A percentile compares a stretch with the other conserved stretches of the same genome.
phyloP scores from a whole-genome alignment of 2,888 invertebrate species.

The Galeruca laticollis region DNA sequence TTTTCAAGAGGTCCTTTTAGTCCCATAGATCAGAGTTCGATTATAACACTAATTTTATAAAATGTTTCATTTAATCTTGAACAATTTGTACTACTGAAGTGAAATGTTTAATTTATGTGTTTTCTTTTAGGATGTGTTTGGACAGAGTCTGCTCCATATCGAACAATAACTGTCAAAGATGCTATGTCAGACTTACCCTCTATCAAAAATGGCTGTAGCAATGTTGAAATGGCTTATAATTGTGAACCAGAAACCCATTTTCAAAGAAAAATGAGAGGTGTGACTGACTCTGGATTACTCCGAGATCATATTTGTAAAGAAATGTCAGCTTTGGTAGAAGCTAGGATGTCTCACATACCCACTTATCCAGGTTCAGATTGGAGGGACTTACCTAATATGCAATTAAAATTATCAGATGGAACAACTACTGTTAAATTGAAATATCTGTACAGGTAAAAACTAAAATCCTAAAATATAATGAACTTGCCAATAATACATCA shows the following conservation, averaged over 20 bases:
- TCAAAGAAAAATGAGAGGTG: slow-evolving; percentile 77
- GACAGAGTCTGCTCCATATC: slow-evolving; percentile 79
- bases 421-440: slow-evolving; percentile 72
- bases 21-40: no score
- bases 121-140: slow-evolving; percentile 68
- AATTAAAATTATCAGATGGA: slow-evolving; percentile 78
- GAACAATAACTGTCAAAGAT: slow-evolving; percentile 83
- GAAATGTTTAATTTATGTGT: slow-evolving; percentile 29
- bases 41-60: no score
- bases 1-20: no score
- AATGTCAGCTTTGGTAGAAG: slow-evolving; percentile 83
- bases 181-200: slow-evolving; percentile 86
- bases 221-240: slow-evolving; percentile 78
- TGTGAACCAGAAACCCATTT: slow-evolving; percentile 80
- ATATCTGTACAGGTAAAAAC: slow-evolving; percentile 68
- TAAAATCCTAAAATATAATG: not conserved
- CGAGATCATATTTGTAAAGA: slow-evolving; percentile 87
- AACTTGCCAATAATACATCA: not conserved
- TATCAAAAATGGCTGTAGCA: slow-evolving; percentile 78
- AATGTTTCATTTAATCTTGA: no score
- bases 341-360: slow-evolving; percentile 82
- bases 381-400: slow-evolving; percentile 87
- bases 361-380: slow-evolving; percentile 83
- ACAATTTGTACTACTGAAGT: no score
- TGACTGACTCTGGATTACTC: slow-evolving; percentile 47